Evolutionary conservation across 2,888 invertebrate species (phyloP).

Genomic region (Lasioglossum marginatum): DNA sequence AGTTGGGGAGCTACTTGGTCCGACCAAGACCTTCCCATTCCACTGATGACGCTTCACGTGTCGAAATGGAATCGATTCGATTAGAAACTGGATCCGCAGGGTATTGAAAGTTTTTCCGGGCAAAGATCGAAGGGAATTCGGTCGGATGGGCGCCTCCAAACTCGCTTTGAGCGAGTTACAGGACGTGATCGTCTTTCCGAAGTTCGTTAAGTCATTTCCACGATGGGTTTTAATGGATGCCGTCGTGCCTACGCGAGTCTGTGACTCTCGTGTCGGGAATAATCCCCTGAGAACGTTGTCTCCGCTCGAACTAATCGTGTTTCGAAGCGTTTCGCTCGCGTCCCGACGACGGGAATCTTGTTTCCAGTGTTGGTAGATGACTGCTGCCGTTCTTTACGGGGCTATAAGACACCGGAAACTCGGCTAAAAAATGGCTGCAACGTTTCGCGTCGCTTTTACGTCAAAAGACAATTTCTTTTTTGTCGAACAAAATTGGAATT

Average conservation of each 20-base stretch:
- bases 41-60: not conserved
- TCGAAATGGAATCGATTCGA: not conserved
- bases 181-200: slow-evolving; percentile 31
- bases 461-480: not conserved
- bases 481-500: not conserved
- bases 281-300: slow-evolving; percentile 21
- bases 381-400: not conserved
- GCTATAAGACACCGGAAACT: not conserved
- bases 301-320: slow-evolving; percentile 30
- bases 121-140: not conserved
- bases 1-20: not conserved
- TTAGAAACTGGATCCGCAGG: not conserved
- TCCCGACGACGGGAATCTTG: not conserved
- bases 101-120: not conserved
- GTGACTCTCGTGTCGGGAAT: slow-evolving; percentile 3
- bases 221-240: slow-evolving; percentile 40
- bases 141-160: not conserved
- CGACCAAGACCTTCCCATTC: not conserved
- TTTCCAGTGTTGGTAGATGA: not conserved
- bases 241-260: not conserved
- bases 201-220: slow-evolving; percentile 43
- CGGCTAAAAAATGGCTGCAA: not conserved
- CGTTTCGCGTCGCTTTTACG: not conserved
- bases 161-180: slow-evolving; percentile 38
- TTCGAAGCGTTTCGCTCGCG: slow-evolving; percentile 9